Conservation (phyloP, 2,888 invertebrate genomes). For the Cantharis rustica region DNA sequence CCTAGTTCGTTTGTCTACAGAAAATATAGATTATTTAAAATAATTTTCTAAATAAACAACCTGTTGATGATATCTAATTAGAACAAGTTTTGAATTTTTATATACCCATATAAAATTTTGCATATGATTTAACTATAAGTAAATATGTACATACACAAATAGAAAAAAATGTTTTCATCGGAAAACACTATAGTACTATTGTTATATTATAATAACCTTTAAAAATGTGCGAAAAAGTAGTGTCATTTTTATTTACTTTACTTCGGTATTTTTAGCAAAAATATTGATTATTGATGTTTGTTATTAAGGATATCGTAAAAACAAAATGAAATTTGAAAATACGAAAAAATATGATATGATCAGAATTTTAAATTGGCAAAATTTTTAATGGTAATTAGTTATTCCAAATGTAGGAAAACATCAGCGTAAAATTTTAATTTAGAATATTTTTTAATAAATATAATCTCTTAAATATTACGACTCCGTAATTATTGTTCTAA, state of each 20-base stretch:
- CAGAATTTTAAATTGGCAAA: background rate
- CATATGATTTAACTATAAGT: no score
- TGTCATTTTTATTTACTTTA: background rate
- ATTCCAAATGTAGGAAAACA: background rate
- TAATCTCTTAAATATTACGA: background rate
- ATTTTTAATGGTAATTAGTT: background rate
- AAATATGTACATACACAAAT: background rate
- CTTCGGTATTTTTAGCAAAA: background rate
- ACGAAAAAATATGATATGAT: background rate
- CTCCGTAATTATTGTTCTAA: background rate
- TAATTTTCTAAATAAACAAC: background rate
- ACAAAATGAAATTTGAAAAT: background rate
- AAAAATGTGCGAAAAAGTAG: background rate
- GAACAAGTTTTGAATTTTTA: background rate
- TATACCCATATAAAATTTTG: background rate
- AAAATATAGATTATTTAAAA: background rate
- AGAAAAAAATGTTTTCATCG: background rate
- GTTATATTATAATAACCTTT: background rate
- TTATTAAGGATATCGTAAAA: background rate
- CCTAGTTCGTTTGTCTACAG: background rate
- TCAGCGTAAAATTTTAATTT: background rate
- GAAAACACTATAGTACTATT: background rate
- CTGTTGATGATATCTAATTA: background rate
- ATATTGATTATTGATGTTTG: background rate
- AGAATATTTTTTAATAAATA: background rate